Percentiles rank a stretch among this genome's conserved stretches.
These are phyloP conservation scores for Aepyceros melampus DNA, from an alignment of 2,113 vertebrate species.

Conservation along the genomic window DNA sequence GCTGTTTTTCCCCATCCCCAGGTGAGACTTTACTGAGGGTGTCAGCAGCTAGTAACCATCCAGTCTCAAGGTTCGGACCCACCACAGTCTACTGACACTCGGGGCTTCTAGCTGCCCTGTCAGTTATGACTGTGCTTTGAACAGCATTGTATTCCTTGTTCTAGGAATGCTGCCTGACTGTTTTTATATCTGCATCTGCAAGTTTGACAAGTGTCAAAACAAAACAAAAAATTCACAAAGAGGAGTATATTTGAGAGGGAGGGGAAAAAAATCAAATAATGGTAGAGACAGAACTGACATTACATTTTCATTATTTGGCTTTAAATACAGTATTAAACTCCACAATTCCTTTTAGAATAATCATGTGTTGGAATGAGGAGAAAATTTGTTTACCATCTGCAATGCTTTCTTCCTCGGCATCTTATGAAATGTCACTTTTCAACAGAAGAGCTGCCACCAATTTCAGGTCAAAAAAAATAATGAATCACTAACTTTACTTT, in stretches of 20 bases:
- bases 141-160: neutral
- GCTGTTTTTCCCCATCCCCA: neutral
- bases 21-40: neutral
- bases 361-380: neutral
- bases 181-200: slow-evolving; percentile 7
- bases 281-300: neutral
- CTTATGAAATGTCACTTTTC: slow-evolving; percentile 19
- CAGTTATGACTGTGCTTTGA: neutral
- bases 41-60: neutral
- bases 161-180: neutral
- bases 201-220: slow-evolving; percentile 38
- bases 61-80: neutral
- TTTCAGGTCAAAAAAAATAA: neutral
- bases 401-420: neutral
- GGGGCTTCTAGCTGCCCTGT: neutral
- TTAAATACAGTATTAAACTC: slow-evolving; percentile 9
- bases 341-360: neutral
- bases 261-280: neutral
- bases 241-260: neutral
- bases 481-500: neutral
- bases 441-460: neutral
- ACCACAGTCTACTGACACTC: neutral
- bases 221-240: neutral
- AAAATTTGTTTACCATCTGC: slow-evolving; percentile 2
- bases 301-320: neutral